Evolutionary conservation across 2,797 vertebrate species (phyloP).

Genomic region (Darevskia nairensis): DNA sequence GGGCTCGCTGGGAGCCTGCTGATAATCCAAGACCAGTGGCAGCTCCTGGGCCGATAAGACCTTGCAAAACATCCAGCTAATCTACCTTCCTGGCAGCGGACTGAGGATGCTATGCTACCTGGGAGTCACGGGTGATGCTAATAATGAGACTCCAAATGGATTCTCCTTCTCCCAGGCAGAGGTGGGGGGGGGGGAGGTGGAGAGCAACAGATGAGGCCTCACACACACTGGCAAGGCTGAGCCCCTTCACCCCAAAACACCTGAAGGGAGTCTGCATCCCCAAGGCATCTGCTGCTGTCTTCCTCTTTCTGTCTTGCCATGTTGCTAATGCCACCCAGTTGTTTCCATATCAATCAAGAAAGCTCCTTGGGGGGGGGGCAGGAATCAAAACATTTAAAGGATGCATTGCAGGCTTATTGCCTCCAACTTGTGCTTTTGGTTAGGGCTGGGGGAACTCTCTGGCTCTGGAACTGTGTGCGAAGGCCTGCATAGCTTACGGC

Average conservation of each 20-base stretch:
- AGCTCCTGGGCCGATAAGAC: slow-evolving; percentile 23
- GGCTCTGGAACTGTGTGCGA: background rate
- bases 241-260: background rate
- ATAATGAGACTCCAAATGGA: slow-evolving; percentile 2
- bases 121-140: slow-evolving; percentile 7
- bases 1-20: slow-evolving; percentile 8
- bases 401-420: background rate
- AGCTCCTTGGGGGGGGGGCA: too few species aligned
- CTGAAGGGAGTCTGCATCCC: too few species aligned
- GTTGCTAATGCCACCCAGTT: background rate
- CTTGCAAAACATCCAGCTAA: slow-evolving; percentile 14
- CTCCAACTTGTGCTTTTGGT: background rate
- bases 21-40: slow-evolving; percentile 10
- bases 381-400: background rate
- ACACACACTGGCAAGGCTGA: background rate
- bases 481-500: background rate
- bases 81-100: slow-evolving; percentile 33
- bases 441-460: background rate
- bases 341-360: background rate
- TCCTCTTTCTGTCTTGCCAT: background rate
- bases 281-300: background rate
- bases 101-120: slow-evolving; percentile 7
- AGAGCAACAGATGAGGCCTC: background rate
- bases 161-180: background rate
- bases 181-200: background rate